Percentiles rank a stretch among this genome's conserved stretches.
phyloP scores from a whole-genome alignment of 2,113 vertebrate genomes.

The Myrmophylax atrothorax region DNA sequence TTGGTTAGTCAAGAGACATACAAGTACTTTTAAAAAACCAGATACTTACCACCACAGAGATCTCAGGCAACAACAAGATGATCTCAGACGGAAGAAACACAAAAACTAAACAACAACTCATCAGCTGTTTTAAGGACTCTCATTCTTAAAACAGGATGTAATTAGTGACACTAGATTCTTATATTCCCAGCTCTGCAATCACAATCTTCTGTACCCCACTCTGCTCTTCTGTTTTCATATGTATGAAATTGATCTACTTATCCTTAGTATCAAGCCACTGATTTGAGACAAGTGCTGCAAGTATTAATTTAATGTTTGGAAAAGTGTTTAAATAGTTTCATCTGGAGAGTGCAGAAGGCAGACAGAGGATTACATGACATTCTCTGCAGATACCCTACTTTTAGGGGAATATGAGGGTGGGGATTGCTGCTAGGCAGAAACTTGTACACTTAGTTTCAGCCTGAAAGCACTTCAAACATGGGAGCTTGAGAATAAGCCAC shows the following conservation, averaged over 20 bases:
- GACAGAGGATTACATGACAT: slow-evolving; percentile 33
- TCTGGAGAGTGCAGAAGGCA: slow-evolving; percentile 10
- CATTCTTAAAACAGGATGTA: neutral
- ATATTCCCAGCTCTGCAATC: neutral
- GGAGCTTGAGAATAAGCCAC: slow-evolving; percentile 39
- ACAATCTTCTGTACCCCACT: neutral
- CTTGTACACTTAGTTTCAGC: slow-evolving; percentile 20
- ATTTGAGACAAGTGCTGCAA: slow-evolving; percentile 18
- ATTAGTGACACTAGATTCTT: neutral
- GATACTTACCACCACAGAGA: neutral
- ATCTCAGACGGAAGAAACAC: neutral
- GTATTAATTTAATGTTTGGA: slow-evolving; percentile 32
- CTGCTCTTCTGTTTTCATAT: neutral
- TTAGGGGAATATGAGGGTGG: slow-evolving; percentile 36
- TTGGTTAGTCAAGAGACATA: neutral
- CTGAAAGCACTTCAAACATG: slow-evolving; percentile 50
- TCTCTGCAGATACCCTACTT: slow-evolving; percentile 50
- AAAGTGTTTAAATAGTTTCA: slow-evolving; percentile 42
- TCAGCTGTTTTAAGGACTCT: neutral
- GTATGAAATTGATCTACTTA: slow-evolving; percentile 1
- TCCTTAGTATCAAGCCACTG: neutral
- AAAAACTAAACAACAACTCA: neutral
- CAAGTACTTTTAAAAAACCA: neutral
- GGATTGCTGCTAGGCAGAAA: slow-evolving; percentile 32
- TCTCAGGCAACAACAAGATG: neutral